Percentiles rank a stretch among this genome's conserved stretches.
These are phyloP conservation scores for Thinocorus orbignyianus DNA, from an alignment of 2,113 vertebrate species.

Conservation along the genomic window DNA sequence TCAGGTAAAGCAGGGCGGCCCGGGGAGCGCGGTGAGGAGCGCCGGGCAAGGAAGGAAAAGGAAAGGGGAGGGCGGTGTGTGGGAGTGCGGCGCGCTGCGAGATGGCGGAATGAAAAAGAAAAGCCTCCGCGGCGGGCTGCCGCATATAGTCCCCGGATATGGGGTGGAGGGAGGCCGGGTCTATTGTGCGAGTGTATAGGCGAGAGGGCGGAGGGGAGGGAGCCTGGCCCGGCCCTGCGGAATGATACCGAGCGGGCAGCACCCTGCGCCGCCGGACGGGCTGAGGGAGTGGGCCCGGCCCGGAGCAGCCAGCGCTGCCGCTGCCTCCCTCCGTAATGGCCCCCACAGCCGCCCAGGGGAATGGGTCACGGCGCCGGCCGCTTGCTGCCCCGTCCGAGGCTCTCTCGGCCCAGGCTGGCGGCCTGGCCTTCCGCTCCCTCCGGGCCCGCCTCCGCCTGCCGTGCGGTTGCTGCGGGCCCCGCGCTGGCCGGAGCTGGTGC, in stretches of 20 bases:
- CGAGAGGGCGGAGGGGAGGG: slow-evolving; percentile 69
- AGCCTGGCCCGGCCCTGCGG: slow-evolving; percentile 69
- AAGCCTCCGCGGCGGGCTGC: slow-evolving; percentile 30
- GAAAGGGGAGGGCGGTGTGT: background rate
- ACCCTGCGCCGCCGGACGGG: background rate
- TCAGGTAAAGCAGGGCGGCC: slow-evolving; percentile 85
- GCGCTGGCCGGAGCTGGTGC: background rate
- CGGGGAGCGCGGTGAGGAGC: slow-evolving; percentile 70
- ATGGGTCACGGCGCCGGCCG: background rate
- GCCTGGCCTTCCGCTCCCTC: background rate
- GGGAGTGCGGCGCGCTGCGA: background rate
- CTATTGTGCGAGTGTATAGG: slow-evolving; percentile 60
- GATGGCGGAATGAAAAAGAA: background rate
- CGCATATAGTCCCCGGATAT: slow-evolving; percentile 97
- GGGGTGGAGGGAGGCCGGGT: slow-evolving; percentile 69
- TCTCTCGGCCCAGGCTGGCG: background rate
- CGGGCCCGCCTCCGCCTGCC: too few species aligned
- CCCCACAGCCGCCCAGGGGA: background rate
- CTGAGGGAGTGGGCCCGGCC: too few species aligned
- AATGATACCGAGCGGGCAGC: slow-evolving; percentile 79
- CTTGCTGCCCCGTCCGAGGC: too few species aligned
- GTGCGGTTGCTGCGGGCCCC: background rate
- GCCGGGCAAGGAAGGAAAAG: background rate
- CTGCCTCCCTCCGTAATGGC: background rate
- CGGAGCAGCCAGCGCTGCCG: too few species aligned